phyloP scores from a whole-genome alignment of 2,888 invertebrate genomes.

The Tinea pellionella region DNA sequence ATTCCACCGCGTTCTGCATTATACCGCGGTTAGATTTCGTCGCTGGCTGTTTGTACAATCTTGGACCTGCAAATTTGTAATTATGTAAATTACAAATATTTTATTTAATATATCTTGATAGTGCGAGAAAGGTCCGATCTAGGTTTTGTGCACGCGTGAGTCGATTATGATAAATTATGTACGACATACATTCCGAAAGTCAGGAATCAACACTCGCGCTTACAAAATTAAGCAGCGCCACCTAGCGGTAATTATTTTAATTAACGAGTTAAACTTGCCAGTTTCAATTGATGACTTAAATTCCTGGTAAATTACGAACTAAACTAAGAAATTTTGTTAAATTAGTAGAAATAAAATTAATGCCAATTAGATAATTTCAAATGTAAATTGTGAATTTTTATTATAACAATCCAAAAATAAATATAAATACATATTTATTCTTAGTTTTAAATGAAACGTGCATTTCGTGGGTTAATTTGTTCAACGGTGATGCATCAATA shows the following conservation, averaged over 20 bases:
- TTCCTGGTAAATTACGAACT: too few species aligned
- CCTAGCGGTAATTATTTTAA: conserved; percentile 18
- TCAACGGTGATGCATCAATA: background rate
- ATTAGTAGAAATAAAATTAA: too few species aligned
- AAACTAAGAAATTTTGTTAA: conserved; percentile 12
- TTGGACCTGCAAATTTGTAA: conserved; percentile 75
- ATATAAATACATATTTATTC: background rate
- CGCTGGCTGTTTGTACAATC: conserved; percentile 96
- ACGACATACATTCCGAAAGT: too few species aligned
- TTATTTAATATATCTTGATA: too few species aligned
- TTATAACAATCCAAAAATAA: background rate
- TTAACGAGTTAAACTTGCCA: too few species aligned
- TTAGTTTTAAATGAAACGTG: background rate
- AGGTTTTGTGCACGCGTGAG: too few species aligned
- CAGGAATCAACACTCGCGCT: too few species aligned
- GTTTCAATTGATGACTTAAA: too few species aligned
- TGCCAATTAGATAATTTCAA: background rate
- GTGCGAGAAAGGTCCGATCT: too few species aligned
- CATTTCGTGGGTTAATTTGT: background rate
- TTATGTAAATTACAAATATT: too few species aligned
- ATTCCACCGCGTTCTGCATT: conserved; percentile 97
- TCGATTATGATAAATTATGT: too few species aligned
- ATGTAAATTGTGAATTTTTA: background rate
- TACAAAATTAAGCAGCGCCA: background rate
- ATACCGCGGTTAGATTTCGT: conserved; percentile 98